Evolutionary conservation across 2,797 vertebrate species (phyloP), one percentile per base, ranked within the genome.

Genomic region (Alca torda): DNA sequence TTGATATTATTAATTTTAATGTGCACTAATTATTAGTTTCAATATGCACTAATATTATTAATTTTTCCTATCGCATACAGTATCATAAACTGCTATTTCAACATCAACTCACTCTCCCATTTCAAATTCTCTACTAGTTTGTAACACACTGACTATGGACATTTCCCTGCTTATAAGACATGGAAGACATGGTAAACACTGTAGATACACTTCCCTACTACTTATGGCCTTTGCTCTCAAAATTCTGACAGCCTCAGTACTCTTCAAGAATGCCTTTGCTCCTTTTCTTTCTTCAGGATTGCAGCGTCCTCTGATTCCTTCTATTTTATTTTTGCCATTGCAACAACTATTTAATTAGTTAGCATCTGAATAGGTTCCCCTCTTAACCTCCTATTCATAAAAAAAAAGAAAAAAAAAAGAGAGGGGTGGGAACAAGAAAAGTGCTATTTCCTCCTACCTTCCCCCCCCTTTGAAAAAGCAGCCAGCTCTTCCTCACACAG

Each of bases 341-440:
- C 28, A 89, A 30, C 64, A 89, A 70, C 13, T 60, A 64, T 56
- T 76, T 82, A 2, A 54, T 54, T 61, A 68, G 16, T 19, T 76
- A 41, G 59, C 3, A 3, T 31, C 56, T 87, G 43, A 83, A 60
- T 7, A 70, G 3, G 18, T 45, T 78, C 4, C 54, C 31, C n/a
- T 70, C 20, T 37, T 90, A 46, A 78, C 25, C 57, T 70, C 31
- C 17, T 68, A 30, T 7, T 84, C 39, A 46, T 21, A 26, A 33
- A 67, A 51, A 15, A 41, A 30, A 19, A 64, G 4, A 9, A 54
- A 35, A 6, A n/a, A 23, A 23, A 6, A 5, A 1, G 6, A 4
- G 12, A 6, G 0, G 1, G 1, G 10, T 0, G 1, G 17, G 5
- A 10, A 61, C 13, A 60, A 65, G 15, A 53, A 67, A 48, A 82